Evolutionary conservation across 1,140 invertebrate genomes (phyloP).

Genomic region (Drosophila grimshawi): DNA sequence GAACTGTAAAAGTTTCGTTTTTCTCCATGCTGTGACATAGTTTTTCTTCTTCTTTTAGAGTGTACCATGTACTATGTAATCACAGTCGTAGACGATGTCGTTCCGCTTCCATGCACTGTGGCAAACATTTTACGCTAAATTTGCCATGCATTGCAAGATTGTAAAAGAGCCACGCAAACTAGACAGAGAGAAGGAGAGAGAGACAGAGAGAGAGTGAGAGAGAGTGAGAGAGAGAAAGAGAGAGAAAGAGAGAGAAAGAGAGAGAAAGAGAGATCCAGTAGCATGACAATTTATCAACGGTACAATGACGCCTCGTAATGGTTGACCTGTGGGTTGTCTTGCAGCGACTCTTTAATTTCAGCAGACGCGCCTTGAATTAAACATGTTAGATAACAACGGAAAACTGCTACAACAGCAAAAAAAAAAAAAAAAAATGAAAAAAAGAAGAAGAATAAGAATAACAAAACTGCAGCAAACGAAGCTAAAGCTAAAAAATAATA

Average conservation of each 20-base stretch:
- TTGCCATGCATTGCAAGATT: conserved; percentile 49
- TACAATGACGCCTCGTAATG: conserved; percentile 51
- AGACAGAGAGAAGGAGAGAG: neutral
- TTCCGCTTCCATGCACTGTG: conserved; percentile 52
- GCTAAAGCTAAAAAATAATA: conserved; percentile 37
- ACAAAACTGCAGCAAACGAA: conserved; percentile 42
- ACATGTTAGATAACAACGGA: conserved; percentile 77
- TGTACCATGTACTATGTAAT: conserved; percentile 47
- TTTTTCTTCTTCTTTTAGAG: neutral
- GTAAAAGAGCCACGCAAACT: neutral
- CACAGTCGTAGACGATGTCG: conserved; percentile 60
- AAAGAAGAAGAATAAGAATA: neutral
- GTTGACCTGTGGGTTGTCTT: conserved; percentile 39
- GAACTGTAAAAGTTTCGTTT: too few relatives aligned
- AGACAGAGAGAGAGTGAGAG: neutral
- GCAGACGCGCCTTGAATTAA: conserved; percentile 77
- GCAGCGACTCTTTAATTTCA: conserved; percentile 63
- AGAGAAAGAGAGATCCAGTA: neutral
- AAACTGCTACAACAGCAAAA: conserved; percentile 34
- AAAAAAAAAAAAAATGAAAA: conserved; percentile 15
- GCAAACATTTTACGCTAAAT: conserved; percentile 78
- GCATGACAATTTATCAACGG: conserved; percentile 52
- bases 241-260: neutral
- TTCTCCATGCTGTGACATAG: too few relatives aligned
- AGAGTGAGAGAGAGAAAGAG: neutral